Evolutionary conservation across 2,888 invertebrate species (phyloP), one percentile per base, ranked within the genome.

Genomic region (Lepidochitona cinerea): DNA sequence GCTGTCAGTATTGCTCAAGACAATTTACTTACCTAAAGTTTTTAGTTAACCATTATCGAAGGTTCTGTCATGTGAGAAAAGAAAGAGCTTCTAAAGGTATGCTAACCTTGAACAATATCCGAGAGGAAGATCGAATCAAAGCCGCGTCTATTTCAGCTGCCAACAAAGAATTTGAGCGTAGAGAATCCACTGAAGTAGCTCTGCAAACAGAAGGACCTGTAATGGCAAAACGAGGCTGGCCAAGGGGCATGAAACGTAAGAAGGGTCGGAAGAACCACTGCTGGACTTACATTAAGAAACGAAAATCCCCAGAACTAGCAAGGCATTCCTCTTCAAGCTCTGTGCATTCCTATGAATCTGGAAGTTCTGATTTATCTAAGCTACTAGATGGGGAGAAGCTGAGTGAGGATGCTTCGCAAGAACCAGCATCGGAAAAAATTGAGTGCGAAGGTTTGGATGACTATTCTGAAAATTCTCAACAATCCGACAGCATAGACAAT

Each of bases 1-100:
- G 76, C 68, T 90, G 90, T 77, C 83, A 83, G 32, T 88, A 90
- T 77, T 90, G 90, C 74, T 74, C 78, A 37, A 85, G 86, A 53
- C 83, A 85, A 36, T 90, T 90, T 79, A 88, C 87, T 4, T 90
- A 89, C 78, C 79, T 86, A 32, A 88, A 89, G 71, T 89, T 87
- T 73, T 79, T 90, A 37, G 83, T 86, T 35, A 90, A 89, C 74
- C 90, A 90, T 78, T 85, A 87, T 70, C 79, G 81, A 35, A 88
- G 87, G 54, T 84, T 88, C 65, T 89, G 90, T 79, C 76, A 81
- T 5, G 83, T 86, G 29, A 84, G 87, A 68, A 85, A 84, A 69
- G 77, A 84, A 5, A 82, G 77, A 49, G 68, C 79, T 26, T 76
- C 80, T 29, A 80, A 77, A 26, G 81, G 79, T 0, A 33, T 54